These are phyloP conservation scores for Metellina segmentata DNA, from an alignment of 2,888 invertebrate genomes.

Conservation along the genomic window DNA sequence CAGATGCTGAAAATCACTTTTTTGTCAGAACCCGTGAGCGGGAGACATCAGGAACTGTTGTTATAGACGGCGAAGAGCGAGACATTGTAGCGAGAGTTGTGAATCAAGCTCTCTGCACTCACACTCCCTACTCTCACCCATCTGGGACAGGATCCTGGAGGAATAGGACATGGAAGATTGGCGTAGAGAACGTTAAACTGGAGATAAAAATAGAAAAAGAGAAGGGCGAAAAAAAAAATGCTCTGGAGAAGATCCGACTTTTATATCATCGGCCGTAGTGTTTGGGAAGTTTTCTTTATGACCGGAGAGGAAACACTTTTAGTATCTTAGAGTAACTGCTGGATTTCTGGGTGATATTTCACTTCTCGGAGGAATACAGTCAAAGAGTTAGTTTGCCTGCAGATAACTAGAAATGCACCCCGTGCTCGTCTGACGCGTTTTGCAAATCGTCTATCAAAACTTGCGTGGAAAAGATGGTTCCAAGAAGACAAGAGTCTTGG, in stretches of 20 bases:
- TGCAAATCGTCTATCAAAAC: no score
- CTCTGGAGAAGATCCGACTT: constrained; percentile 37
- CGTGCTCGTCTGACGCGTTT: no score
- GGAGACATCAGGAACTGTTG: constrained; percentile 51
- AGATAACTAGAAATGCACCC: neutral
- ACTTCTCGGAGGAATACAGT: neutral
- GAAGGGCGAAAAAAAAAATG: constrained; percentile 15
- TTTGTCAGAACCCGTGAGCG: constrained; percentile 51
- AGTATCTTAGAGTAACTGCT: constrained; percentile 39
- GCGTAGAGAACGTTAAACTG: constrained; percentile 49
- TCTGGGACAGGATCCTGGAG: constrained; percentile 40
- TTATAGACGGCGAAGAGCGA: constrained; percentile 64
- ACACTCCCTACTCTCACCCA: constrained; percentile 12
- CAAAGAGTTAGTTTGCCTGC: neutral
- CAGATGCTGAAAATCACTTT: constrained; percentile 61
- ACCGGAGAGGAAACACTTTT: constrained; percentile 44
- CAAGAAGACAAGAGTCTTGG: no score
- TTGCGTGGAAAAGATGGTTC: no score
- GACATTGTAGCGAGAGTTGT: constrained; percentile 67
- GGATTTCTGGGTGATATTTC: constrained; percentile 16
- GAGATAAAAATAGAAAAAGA: constrained; percentile 60
- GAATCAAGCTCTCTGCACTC: constrained; percentile 59
- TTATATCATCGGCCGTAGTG: constrained; percentile 51
- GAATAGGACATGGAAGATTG: constrained; percentile 55
- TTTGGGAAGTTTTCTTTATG: constrained; percentile 60